Evolutionary conservation across 2,888 invertebrate species (phyloP), one percentile per base, ranked within the genome.

Genomic region (Shargacucullia verbasci): DNA sequence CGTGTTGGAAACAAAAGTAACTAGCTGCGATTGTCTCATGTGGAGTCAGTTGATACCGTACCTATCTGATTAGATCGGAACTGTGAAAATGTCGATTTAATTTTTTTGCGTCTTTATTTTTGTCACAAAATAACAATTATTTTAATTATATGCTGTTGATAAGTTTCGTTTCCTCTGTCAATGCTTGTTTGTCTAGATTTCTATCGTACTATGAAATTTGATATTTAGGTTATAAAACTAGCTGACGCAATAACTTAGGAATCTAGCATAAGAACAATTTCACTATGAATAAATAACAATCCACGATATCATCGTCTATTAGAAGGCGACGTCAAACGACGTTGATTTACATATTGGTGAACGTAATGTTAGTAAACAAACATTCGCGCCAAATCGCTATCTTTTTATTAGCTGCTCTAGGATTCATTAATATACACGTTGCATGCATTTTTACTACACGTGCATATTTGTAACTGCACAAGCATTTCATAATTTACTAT

Each of bases 281-380:
- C 41, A 47, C 52, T 50, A 50, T 56, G 45, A 53, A 55, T 49
- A 56, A 47, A 58, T 55, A 27, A 41, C 50, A 12, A 31, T 45
- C 33, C 38, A 14, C 43, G 41, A 37, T 48, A 57, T 59, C 35
- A 29, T 41, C 64, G 56, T 65, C 1, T 35, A 49, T 53, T 1
- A 47, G 14, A 31, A 38, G 45, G 14, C 11, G 20, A 31, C 38
- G 29, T 35, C 41, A 46, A 59, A 59, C 39, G 2, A 20, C 33
- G 15, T 20, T 44, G 13, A 66, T 75, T 75, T 59, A 46, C 75
- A 68, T 74, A 65, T 27, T 58, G 59, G 27, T 44, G 34, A 61
- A 64, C 47, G 56, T 31, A 65, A 49, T 67, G 62, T 73, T 75
- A 57, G 76, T 75, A 73, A 75, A 76, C 73, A 76, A 73, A 70